phyloP scores from a whole-genome alignment of 2,113 vertebrate species.

The human region DNA sequence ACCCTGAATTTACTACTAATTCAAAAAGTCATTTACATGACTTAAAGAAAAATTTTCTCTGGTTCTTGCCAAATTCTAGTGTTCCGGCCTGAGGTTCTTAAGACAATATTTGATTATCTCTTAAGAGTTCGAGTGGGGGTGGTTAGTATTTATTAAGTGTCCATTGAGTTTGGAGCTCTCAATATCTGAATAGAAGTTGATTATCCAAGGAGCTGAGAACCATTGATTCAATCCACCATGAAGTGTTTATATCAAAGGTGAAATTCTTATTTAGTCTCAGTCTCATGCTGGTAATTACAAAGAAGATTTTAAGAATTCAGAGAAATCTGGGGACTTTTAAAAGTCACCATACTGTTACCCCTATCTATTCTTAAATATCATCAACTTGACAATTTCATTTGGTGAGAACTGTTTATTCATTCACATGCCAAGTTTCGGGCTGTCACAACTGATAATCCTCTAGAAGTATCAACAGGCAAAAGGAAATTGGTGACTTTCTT shows the following conservation, averaged over 20 bases:
- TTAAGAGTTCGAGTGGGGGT: background rate
- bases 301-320: background rate
- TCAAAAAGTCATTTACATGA: background rate
- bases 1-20: background rate
- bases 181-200: background rate
- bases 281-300: background rate
- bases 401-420: background rate
- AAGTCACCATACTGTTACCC: background rate
- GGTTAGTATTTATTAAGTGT: background rate
- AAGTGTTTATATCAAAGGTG: background rate
- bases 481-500: background rate
- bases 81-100: background rate
- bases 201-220: background rate
- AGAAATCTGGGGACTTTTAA: background rate
- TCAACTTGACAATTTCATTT: background rate
- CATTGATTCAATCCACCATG: background rate
- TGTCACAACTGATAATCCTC: background rate
- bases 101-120: background rate
- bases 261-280: background rate
- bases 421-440: background rate
- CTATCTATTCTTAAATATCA: background rate
- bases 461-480: background rate
- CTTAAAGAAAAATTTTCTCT: background rate
- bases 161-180: background rate
- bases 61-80: background rate